Base-by-base conservation (phyloP, 2,888 invertebrate genomes). In the Drosophila mulleri region DNA sequence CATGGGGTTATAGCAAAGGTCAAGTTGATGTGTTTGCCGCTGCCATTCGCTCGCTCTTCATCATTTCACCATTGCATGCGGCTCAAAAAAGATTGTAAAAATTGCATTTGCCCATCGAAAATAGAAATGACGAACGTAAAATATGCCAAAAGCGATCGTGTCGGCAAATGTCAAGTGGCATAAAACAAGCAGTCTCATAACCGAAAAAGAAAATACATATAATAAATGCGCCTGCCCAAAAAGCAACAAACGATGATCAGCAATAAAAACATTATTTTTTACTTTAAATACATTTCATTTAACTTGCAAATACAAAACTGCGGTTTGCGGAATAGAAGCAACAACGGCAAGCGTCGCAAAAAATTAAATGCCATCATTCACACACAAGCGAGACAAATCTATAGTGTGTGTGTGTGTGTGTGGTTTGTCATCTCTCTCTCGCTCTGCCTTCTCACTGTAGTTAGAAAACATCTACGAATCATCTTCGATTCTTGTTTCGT, bases 151-250 rank as follows among this genome's bases (percentile, higher is more conserved):
- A 61, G 16, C 39, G 37, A 44, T 56, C 56, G 29, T 53, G 29
- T 48, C 48, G 44, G 56, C 66, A 76, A 82, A 75, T 78, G 75
- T 82, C 79, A 82, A 80, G 58, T 65, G 78, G 45, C 64, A 66
- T 42, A 44, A 56, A 50, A 37, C 23, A 41, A 62, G 23, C 18
- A 14, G 18, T 50, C 26, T 54, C 41, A 45, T 63, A 61, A 64
- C 58, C 58, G 48, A 50, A 64, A 56, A 67, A 41, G 52, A 58
- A 39, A 42, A 67, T 37, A 39, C 37, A 67, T 37, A 69, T 23
- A 45, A 26, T 47, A 48, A 48, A 60, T 59, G 23, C 52, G 20
- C 52, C 45, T 56, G 67, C 45, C 48, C 75, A 67, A 75, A 75
- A 75, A 64, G 16, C 41, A 58, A 61, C 63, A 50, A 42, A 37